Evolutionary conservation across 2,797 vertebrate genomes (phyloP), one percentile per base, ranked within the genome.

Genomic region (Molothrus ater): DNA sequence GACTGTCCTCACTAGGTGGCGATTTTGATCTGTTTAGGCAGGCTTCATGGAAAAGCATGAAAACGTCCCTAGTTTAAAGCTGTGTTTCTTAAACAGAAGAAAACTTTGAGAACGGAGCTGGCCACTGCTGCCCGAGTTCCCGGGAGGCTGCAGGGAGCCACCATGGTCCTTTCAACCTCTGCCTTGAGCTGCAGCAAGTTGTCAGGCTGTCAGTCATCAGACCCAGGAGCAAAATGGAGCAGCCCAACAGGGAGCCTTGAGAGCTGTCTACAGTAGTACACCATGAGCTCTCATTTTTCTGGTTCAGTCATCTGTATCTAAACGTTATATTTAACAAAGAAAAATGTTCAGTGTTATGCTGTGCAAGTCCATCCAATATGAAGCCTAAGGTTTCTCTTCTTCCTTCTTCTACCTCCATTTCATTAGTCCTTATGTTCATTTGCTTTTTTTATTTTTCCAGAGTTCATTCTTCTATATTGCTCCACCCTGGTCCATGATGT

Each of bases 1-100:
- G n/a, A 15, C 20, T 50, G 1, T 61, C n/a, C 73, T 86, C 96
- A 85, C 92, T 96, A 97, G 96, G 83, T 96, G 97, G 96, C 96
- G 88, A 76, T 79, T 96, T 88, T 53, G 82, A 40, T 43, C 96
- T 79, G 63, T 66, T 78, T 15, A 65, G 70, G 32, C 51, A 78
- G 38, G 17, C 11, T 86, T 68, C 47, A 22, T 5, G 29, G 63
- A 50, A 2, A 7, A 86, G 28, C 28, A 36, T 32, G 6, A 32
- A 53, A 47, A 9, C 25, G 3, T 7, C 5, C 24, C 38, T 48
- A 8, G 11, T 64, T 80, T 32, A 71, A 64, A 56, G 20, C 26
- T n/a, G 17, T 13, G 9, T 32, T 79, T 70, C 32, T 71, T 64
- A 20, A 18, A 8, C 32, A 38, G 59, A 57, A 64, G 38, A 10